Base-by-base conservation (phyloP, 2,797 vertebrate genomes). In the Clarias pachynema region DNA sequence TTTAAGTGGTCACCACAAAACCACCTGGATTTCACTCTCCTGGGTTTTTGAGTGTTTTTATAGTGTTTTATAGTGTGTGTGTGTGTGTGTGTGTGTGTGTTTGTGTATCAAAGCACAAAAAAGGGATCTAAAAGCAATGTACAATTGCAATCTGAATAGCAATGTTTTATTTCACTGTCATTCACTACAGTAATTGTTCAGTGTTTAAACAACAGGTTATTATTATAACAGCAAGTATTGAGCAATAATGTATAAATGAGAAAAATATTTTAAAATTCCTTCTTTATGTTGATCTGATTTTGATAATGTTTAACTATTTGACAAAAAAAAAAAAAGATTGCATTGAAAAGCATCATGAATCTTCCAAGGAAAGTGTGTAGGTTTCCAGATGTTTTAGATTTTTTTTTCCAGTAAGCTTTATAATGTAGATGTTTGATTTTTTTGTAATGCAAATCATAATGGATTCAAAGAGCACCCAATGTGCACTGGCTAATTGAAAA, bases 391-490 rank as follows among this genome's bases (percentile, higher is more conserved):
- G 62, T 44, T 57, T 40, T 83, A 57, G 72, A 40, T 79, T 57
- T 62, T 69, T 44, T 69, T 86, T 84, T n/a, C n/a, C 86, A 89
- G 88, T 92, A 88, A 91, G 84, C 87, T 86, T 81, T 84, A 89
- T 91, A 88, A 88, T 90, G 86, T 88, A 91, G 91, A 91, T 92
- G 93, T 88, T 53, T 14, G 49, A 53, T 53, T 53, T 53, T 2
- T 95, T 96, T 96, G 94, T 96, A 92, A 95, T 96, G 95, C 93
- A 95, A 95, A 95, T 95, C 87, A 89, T 95, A 95, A 95, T 95
- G 94, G 93, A 93, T 93, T 94, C 90, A 91, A 91, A 89, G 83
- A 85, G 86, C 59, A 84, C 70, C 83, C 60, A 44, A 49, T 34
- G 65, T 72, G 75, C 34, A 91, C 87, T 89, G 92, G 89, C 93